Evolutionary conservation across 1,140 invertebrate species (phyloP), one percentile per base, ranked within the genome.

Genomic region (Hesperophylax magnus): DNA sequence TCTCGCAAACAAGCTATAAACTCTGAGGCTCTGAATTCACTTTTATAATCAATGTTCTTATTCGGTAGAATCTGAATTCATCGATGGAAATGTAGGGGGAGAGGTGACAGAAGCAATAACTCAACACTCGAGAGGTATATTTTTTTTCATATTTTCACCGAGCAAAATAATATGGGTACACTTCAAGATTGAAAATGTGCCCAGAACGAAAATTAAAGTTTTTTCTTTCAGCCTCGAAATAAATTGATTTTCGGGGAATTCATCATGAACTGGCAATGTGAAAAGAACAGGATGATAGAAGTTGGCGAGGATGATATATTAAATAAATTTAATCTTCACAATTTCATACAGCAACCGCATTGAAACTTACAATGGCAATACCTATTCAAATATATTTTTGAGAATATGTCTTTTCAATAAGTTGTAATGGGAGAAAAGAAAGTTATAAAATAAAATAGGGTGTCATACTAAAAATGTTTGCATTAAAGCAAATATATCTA

Each of bases 81-180:
- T 63, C 60, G 18, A 27, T 63, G 24, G 24, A 58, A 58, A 15
- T 18, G 18, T 20, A 15, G 18, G 60, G 60, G 60, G 60, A 22
- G 18, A 15, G 60, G 18, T 63, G 60, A 63, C 60, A 63, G 60
- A 63, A 63, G 18, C 60, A 20, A 27, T 63, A 63, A 63, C 60
- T 63, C 60, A 63, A 63, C 60, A 63, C 60, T 63, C 54, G 60
- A 63, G 24, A n/a, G 60, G 14, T n/a, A 27, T 63, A 63, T 63
- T 63, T 63, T 63, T 63, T 22, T 63, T n/a, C n/a, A 63, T 63
- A 63, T 63, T 63, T 63, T 63, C 60, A 63, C 60, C 60, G 60
- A n/a, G 54, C 18, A 63, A 63, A 63, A 20, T 15, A 63, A 63
- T 58, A 20, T 58, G 5, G 24, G 60, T 20, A 63, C 60, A 63